These are phyloP conservation scores for Pteromalus puparum DNA, from an alignment of 1,140 invertebrate genomes.

Conservation along the genomic window DNA sequence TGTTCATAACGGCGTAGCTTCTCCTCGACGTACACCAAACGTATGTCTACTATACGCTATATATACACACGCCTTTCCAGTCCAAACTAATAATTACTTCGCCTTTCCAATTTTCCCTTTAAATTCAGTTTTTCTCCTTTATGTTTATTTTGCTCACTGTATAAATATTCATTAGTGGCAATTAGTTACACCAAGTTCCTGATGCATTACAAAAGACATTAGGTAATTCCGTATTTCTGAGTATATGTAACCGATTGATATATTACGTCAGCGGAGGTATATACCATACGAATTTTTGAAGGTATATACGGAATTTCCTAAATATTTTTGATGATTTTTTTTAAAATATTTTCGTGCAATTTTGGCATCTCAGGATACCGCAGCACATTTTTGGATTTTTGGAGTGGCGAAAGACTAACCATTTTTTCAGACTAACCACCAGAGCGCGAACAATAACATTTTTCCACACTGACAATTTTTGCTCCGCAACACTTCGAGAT, in stretches of 20 bases:
- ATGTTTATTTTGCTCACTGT: slow-evolving; percentile 34
- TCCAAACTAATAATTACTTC: not conserved
- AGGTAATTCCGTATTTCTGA: slow-evolving; percentile 56
- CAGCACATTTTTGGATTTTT: not conserved
- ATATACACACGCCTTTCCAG: not conserved
- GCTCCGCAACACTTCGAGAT: not conserved
- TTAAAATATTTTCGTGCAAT: slow-evolving; percentile 1
- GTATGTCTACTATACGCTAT: not conserved
- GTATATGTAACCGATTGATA: slow-evolving; percentile 6
- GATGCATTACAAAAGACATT: slow-evolving; percentile 42
- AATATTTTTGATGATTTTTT: slow-evolving; percentile 3
- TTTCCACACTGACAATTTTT: not conserved
- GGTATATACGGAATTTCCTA: slow-evolving; percentile 55
- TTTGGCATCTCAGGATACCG: not conserved
- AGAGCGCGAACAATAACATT: not conserved
- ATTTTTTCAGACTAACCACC: slow-evolving; percentile 38
- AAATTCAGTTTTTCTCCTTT: not conserved
- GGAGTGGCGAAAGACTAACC: slow-evolving; percentile 8
- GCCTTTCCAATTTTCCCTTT: slow-evolving; percentile 5
- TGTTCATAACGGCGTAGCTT: slow-evolving; percentile 7
- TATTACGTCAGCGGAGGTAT: slow-evolving; percentile 22
- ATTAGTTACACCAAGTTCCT: slow-evolving; percentile 41
- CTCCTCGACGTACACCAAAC: slow-evolving; percentile 3
- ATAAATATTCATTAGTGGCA: not conserved
- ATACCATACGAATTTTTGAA: slow-evolving; percentile 51